A percentile compares a stretch with the other conserved stretches of the same genome.
Evolutionary conservation across 1,140 invertebrate species (phyloP).

Genomic region (Palaemon carinicauda): DNA sequence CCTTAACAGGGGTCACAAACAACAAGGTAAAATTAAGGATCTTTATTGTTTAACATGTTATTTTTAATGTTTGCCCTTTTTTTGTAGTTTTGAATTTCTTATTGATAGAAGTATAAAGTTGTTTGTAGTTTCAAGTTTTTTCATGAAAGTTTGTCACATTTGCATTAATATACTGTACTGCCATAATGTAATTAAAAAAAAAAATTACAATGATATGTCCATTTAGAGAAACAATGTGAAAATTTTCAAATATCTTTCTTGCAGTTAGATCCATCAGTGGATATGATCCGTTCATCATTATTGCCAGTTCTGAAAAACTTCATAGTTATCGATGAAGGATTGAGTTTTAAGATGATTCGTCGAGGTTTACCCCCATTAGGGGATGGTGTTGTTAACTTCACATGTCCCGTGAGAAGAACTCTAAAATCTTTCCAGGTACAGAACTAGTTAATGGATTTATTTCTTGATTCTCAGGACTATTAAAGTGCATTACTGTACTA

Average conservation of each 20-base stretch:
- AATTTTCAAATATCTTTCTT: background rate
- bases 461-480: background rate
- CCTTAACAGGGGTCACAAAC: constrained; percentile 89
- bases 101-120: too few relatives aligned
- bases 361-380: constrained; percentile 87
- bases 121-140: too few relatives aligned
- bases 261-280: constrained; percentile 66
- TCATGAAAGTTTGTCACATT: too few relatives aligned
- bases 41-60: background rate
- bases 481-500: too few relatives aligned
- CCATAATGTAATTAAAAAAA: too few relatives aligned
- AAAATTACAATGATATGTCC: too few relatives aligned
- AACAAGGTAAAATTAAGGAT: constrained; percentile 69
- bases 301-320: constrained; percentile 55
- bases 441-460: background rate
- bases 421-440: constrained; percentile 73
- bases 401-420: constrained; percentile 79
- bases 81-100: too few relatives aligned
- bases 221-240: background rate
- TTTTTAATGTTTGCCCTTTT: background rate
- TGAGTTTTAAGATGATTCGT: constrained; percentile 85
- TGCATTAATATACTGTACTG: too few relatives aligned
- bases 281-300: constrained; percentile 51
- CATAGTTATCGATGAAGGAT: constrained; percentile 77
- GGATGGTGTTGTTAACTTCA: constrained; percentile 89